These are phyloP conservation scores for Macroglossus sobrinus DNA, from an alignment of 2,113 vertebrate species.

Conservation along the genomic window DNA sequence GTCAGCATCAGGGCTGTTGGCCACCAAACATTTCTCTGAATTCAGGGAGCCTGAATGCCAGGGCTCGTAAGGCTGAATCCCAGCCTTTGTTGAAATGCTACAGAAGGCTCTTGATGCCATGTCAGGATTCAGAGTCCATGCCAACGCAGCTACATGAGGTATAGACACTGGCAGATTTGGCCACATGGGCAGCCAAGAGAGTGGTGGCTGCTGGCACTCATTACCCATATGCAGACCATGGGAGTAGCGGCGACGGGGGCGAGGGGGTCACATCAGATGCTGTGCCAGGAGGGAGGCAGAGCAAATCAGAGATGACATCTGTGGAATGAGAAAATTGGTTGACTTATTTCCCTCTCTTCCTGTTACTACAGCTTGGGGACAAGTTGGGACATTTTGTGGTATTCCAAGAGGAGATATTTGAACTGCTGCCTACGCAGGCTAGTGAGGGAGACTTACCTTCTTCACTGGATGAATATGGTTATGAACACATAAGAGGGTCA, in stretches of 20 bases:
- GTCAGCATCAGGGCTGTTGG: slow-evolving; percentile 51
- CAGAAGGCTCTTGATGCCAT: slow-evolving; percentile 64
- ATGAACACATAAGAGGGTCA: neutral
- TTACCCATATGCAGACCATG: slow-evolving; percentile 73
- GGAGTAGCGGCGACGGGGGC: neutral
- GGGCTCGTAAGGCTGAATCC: slow-evolving; percentile 56
- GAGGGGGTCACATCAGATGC: slow-evolving; percentile 52
- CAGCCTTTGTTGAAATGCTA: slow-evolving; percentile 60
- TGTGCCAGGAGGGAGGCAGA: slow-evolving; percentile 72
- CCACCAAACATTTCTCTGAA: slow-evolving; percentile 71
- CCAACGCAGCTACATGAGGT: slow-evolving; percentile 79
- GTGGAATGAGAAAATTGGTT: slow-evolving; percentile 56
- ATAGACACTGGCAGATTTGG: slow-evolving; percentile 79
- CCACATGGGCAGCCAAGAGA: slow-evolving; percentile 66
- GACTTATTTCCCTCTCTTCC: slow-evolving; percentile 54
- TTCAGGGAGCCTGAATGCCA: slow-evolving; percentile 52
- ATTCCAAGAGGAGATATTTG: neutral
- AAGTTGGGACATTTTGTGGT: slow-evolving; percentile 8
- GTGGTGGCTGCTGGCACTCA: slow-evolving; percentile 74
- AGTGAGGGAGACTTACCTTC: neutral
- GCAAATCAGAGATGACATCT: slow-evolving; percentile 80
- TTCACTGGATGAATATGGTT: neutral
- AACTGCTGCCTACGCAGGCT: neutral
- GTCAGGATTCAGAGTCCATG: slow-evolving; percentile 73
- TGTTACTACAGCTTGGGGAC: slow-evolving; percentile 17